These are phyloP conservation scores for Steinernema hermaphroditum DNA, from an alignment of 2,888 invertebrate genomes.

Conservation along the genomic window DNA sequence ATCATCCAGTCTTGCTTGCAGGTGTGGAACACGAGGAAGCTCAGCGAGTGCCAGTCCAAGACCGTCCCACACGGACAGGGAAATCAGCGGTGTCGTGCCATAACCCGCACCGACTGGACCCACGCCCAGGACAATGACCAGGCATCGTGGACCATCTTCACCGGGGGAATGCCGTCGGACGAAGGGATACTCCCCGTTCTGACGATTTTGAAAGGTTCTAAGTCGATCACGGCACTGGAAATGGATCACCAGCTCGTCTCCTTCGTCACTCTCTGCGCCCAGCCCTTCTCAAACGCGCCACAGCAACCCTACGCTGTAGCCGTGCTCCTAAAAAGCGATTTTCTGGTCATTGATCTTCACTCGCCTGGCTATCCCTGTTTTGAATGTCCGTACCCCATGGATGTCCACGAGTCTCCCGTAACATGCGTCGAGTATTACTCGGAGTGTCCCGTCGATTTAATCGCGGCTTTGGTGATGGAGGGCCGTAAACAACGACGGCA, in stretches of 20 bases:
- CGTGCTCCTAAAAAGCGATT: constrained; percentile 92
- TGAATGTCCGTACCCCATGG: constrained; percentile 99
- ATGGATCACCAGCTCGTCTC: constrained; percentile 94
- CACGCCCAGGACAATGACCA: constrained; percentile 58
- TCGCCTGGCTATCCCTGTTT: constrained; percentile 85
- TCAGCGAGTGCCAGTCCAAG: constrained; percentile 53
- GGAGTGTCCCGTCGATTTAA: constrained; percentile 95
- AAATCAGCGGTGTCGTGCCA: constrained; percentile 54
- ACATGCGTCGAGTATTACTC: constrained; percentile 95
- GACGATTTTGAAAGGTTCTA: constrained; percentile 59
- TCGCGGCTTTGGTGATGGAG: constrained; percentile 95
- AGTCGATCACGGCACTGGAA: constrained; percentile 76
- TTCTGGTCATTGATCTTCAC: constrained; percentile 94
- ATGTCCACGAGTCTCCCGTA: constrained; percentile 96
- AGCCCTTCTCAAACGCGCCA: constrained; percentile 80
- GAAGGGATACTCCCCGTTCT: constrained; percentile 69
- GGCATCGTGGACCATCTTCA: constrained; percentile 53
- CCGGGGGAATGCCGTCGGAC: constrained; percentile 65
- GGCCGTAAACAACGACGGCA: constrained; percentile 72
- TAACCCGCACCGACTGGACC: constrained; percentile 60
- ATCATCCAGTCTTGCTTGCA: constrained; percentile 24
- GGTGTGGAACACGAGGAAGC: constrained; percentile 80
- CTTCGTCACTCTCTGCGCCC: constrained; percentile 75
- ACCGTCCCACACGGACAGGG: constrained; percentile 56
- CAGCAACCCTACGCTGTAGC: constrained; percentile 97